Conservation (phyloP, 2,888 invertebrate genomes). For the Podabrus alpinus region DNA sequence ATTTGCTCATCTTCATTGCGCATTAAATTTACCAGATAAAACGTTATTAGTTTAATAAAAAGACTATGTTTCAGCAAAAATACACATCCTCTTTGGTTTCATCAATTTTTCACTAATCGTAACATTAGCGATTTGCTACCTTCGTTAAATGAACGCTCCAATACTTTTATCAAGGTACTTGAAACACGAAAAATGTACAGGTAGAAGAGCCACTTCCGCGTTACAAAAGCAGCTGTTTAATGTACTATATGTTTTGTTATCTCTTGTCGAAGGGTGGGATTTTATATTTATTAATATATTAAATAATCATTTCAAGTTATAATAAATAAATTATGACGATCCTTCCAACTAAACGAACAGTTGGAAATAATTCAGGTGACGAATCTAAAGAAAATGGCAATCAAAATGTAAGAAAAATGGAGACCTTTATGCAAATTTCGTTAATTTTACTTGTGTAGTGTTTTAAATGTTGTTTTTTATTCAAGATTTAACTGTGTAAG, state of each 20-base stretch:
- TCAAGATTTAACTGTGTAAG: not conserved
- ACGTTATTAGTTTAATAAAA: no score
- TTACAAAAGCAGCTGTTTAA: slow-evolving; percentile 1
- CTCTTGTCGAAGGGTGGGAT: slow-evolving; percentile 2
- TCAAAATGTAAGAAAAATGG: slow-evolving; percentile 47
- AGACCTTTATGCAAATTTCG: not conserved
- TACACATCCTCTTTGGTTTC: no score
- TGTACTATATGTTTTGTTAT: not conserved
- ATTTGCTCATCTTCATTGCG: no score
- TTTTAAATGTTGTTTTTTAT: not conserved
- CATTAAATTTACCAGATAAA: no score
- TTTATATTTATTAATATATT: not conserved
- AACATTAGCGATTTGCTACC: no score
- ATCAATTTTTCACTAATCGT: no score
- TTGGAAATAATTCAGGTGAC: slow-evolving; percentile 42
- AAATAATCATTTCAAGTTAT: not conserved
- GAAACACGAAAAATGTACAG: not conserved
- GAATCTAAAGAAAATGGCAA: slow-evolving; percentile 49
- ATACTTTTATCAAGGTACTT: not conserved
- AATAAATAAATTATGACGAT: slow-evolving; percentile 49
- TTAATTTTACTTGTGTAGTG: not conserved
- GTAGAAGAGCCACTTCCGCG: not conserved
- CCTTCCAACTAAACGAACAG: slow-evolving; percentile 51
- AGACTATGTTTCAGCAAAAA: no score
- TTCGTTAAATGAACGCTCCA: not conserved